These are phyloP conservation scores for Cerastis rubricosa DNA, from an alignment of 2,888 invertebrate species.

Conservation along the genomic window DNA sequence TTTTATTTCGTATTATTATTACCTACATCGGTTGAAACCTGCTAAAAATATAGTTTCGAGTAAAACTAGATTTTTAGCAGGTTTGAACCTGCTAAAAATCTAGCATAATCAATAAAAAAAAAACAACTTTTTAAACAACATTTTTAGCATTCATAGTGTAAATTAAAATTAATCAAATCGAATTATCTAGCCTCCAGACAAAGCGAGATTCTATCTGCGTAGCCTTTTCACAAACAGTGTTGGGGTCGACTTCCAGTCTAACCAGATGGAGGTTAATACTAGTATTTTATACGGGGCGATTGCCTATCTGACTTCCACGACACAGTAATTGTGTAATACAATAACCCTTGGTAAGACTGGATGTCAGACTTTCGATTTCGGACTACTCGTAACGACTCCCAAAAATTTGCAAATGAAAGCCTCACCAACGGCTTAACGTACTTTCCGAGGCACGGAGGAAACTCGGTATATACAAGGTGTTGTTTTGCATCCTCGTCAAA, in stretches of 20 bases:
- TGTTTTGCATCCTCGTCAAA: too few relatives aligned
- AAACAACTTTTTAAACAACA: not conserved
- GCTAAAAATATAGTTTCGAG: not conserved
- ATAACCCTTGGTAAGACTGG: not conserved
- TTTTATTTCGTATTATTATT: slow-evolving; percentile 9
- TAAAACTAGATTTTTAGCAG: too few relatives aligned
- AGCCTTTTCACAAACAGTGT: not conserved
- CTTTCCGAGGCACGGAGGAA: not conserved
- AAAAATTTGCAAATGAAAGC: not conserved
- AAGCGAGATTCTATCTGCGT: not conserved
- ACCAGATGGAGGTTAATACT: not conserved
- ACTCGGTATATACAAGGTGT: too few relatives aligned
- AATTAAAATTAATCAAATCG: not conserved
- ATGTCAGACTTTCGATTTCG: not conserved
- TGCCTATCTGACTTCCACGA: not conserved
- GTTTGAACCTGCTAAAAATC: not conserved
- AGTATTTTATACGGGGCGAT: not conserved
- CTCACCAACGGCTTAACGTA: not conserved
- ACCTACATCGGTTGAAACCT: not conserved
- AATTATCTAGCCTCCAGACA: not conserved
- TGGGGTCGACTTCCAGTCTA: not conserved
- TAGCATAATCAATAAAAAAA: too few relatives aligned
- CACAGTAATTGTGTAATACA: not conserved
- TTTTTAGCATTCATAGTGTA: not conserved
- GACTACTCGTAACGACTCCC: not conserved